phyloP scores from a whole-genome alignment of 2,797 vertebrate species.

The Salmo trutta region DNA sequence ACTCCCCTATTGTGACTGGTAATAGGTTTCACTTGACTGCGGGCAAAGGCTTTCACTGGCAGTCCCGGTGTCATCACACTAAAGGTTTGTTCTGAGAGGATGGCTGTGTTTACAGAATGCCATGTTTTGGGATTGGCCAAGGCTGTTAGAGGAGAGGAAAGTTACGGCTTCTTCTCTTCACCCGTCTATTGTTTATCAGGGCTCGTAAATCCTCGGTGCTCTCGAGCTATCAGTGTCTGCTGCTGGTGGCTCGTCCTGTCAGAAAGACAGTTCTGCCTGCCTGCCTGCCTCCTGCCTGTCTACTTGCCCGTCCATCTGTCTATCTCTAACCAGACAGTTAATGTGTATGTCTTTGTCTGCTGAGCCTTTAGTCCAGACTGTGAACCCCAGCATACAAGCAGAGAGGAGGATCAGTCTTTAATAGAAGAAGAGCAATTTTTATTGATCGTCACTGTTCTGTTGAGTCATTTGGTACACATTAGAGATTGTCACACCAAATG shows the following conservation, averaged over 20 bases:
- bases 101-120: not conserved
- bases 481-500: not conserved
- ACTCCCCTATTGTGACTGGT: not conserved
- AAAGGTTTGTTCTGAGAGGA: not conserved
- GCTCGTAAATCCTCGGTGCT: conserved; percentile 25
- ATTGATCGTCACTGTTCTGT: not conserved
- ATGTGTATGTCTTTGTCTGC: not conserved
- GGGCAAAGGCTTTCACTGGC: conserved; percentile 5
- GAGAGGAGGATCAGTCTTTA: not conserved
- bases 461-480: not conserved
- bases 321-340: conserved; percentile 1
- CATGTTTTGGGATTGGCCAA: conserved; percentile 1
- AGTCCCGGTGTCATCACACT: not conserved
- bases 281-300: not conserved
- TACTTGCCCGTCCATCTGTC: not conserved
- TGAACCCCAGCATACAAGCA: not conserved
- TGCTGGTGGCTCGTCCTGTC: conserved; percentile 1
- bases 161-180: conserved; percentile 4
- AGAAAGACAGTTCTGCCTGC: conserved; percentile 6
- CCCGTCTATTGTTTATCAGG: conserved; percentile 18
- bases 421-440: no score
- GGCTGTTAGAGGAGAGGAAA: conserved; percentile 4
- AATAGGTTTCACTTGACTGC: not conserved
- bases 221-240: not conserved
- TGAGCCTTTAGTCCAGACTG: not conserved